Evolutionary conservation across 2,797 vertebrate species (phyloP), one percentile per base, ranked within the genome.

Genomic region (Sciaenops ocellatus): DNA sequence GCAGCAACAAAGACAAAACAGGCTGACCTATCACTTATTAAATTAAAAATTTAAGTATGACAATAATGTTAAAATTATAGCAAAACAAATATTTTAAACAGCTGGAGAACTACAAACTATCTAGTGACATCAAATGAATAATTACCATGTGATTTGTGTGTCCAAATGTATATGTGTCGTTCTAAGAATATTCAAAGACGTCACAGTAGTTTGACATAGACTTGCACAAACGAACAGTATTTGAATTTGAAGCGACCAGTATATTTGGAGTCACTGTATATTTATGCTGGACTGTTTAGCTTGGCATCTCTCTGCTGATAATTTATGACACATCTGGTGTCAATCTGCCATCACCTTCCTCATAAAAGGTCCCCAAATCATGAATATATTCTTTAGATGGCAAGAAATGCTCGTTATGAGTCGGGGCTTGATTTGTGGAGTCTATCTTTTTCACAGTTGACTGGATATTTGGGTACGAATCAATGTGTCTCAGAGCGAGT

Each of bases 271-370:
- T 83, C 30, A 56, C 83, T 86, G 96, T 96, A 93, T 97, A 97
- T 97, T 97, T 97, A 96, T 96, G 94, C 96, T 96, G 95, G 94
- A 94, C 94, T 97, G 96, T 98, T 98, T 97, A 93, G 95, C 93
- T 98, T 98, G 97, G 97, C 96, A 95, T 96, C 95, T 94, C 94
- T 91, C 94, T 93, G 95, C 94, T 95, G 96, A 97, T 97, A 97
- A 99, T 98, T 98, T 98, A 97, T 96, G 96, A 97, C 96, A 96
- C 96, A 95, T 96, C 96, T 95, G 96, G 96, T 97, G 96, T 97
- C 97, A 97, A 97, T 97, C 95, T 96, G 95, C 96, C 97, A 96
- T 96, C 93, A 94, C 95, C 91, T 93, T 94, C 94, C 96, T 97
- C 96, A 96, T 95, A 96, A 96, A 97, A 96, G 86, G 80, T 86